A percentile compares a stretch with the other conserved stretches of the same genome.
phyloP scores from a whole-genome alignment of 2,797 vertebrate genomes.

The Dryobates pubescens region DNA sequence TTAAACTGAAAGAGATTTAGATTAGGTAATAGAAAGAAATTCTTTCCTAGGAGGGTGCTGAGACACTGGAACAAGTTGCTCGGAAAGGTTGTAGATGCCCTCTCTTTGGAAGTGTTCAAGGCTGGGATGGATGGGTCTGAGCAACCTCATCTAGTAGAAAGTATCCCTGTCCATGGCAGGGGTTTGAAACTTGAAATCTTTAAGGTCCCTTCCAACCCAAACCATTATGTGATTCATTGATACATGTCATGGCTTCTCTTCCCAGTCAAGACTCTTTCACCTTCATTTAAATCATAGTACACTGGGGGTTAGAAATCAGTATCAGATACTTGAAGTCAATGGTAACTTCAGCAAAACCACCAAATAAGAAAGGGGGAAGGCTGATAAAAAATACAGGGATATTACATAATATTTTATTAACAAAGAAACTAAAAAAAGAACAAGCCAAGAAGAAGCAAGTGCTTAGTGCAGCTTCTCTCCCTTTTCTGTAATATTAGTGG shows the following conservation, averaged over 20 bases:
- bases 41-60: accelerated
- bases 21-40: neutral
- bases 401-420: neutral
- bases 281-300: neutral
- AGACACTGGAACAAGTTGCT: neutral
- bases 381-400: neutral
- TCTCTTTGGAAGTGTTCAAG: neutral
- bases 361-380: neutral
- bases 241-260: neutral
- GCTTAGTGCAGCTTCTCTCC: neutral
- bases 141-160: neutral
- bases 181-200: neutral
- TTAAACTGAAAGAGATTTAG: neutral
- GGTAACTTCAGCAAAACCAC: neutral
- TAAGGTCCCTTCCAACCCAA: neutral
- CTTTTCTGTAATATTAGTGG: neutral
- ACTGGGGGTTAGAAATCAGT: neutral
- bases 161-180: neutral
- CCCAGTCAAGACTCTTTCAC: neutral
- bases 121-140: neutral
- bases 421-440: neutral
- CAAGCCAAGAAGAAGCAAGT: neutral
- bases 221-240: neutral
- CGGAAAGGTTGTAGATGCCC: neutral
- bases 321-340: neutral